Evolutionary conservation across 1,140 invertebrate species (phyloP).

Genomic region (Temnothorax curvispinosus): DNA sequence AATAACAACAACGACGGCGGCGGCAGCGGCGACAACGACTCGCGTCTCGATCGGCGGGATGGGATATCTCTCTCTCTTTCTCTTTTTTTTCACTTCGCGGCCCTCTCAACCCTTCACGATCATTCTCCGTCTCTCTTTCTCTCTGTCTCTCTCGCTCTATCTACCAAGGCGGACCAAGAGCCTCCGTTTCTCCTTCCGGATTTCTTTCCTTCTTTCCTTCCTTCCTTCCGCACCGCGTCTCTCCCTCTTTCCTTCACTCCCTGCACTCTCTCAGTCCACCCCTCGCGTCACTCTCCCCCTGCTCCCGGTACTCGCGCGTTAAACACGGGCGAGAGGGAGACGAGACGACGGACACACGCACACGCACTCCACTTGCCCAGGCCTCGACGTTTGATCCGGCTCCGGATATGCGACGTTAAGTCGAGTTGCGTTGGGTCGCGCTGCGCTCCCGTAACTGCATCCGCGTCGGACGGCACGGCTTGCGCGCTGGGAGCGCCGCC

Average conservation of each 20-base stretch:
- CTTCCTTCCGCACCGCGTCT: constrained; percentile 36
- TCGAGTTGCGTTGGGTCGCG: constrained; percentile 85
- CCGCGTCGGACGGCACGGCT: constrained; percentile 82
- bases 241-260: constrained; percentile 45
- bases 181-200: constrained; percentile 17
- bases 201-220: constrained; percentile 35
- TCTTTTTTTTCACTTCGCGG: neutral
- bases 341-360: constrained; percentile 71
- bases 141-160: neutral
- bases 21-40: constrained; percentile 38
- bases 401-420: constrained; percentile 82
- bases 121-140: constrained; percentile 38
- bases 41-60: constrained; percentile 42
- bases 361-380: constrained; percentile 75
- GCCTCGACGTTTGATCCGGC: constrained; percentile 78
- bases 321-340: constrained; percentile 75
- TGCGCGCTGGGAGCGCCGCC: constrained; percentile 84
- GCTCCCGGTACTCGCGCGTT: constrained; percentile 67
- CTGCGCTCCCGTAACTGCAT: constrained; percentile 86
- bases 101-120: constrained; percentile 15
- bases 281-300: constrained; percentile 66
- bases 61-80: neutral
- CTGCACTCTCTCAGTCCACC: constrained; percentile 42
- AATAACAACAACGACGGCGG: constrained; percentile 44
- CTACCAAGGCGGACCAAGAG: constrained; percentile 16